Evolutionary conservation across 1,140 invertebrate genomes (phyloP).

Genomic region (Ceratina australensis): DNA sequence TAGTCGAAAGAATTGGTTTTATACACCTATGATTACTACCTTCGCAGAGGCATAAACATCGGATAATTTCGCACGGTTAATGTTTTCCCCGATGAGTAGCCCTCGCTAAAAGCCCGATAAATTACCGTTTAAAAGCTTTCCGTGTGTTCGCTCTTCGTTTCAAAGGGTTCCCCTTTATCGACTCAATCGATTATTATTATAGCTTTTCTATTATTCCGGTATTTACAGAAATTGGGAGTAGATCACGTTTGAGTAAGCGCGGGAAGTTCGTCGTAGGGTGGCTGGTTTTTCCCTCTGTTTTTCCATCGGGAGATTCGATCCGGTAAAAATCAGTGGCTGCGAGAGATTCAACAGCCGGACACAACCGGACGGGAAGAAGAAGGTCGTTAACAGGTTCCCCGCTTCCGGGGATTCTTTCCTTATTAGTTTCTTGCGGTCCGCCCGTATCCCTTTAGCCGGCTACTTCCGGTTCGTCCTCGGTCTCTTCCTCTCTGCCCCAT

Average conservation of each 20-base stretch:
- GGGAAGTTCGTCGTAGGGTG: too few species aligned
- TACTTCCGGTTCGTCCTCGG: too few species aligned
- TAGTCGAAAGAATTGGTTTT: too few species aligned
- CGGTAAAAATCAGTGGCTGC: constrained; percentile 44
- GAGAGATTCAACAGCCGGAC: constrained; percentile 33
- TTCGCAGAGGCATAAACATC: neutral
- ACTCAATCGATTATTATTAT: too few species aligned
- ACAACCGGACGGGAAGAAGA: constrained; percentile 41
- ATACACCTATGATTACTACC: too few species aligned
- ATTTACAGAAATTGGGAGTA: neutral
- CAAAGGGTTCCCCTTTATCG: neutral
- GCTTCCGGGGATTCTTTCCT: constrained; percentile 39
- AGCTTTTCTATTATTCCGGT: neutral
- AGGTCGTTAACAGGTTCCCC: constrained; percentile 54
- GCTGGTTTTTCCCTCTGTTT: neutral
- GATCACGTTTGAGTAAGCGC: too few species aligned
- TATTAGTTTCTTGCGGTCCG: constrained; percentile 43
- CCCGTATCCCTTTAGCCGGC: neutral
- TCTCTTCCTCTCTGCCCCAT: too few species aligned
- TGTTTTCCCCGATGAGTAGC: neutral
- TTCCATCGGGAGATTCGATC: constrained; percentile 3
- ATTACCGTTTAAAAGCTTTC: neutral
- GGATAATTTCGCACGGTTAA: neutral
- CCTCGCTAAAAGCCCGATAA: neutral
- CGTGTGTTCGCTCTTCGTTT: neutral